Evolutionary conservation across 2,113 vertebrate genomes (phyloP).

Genomic region (Prionailurus bengalensis): DNA sequence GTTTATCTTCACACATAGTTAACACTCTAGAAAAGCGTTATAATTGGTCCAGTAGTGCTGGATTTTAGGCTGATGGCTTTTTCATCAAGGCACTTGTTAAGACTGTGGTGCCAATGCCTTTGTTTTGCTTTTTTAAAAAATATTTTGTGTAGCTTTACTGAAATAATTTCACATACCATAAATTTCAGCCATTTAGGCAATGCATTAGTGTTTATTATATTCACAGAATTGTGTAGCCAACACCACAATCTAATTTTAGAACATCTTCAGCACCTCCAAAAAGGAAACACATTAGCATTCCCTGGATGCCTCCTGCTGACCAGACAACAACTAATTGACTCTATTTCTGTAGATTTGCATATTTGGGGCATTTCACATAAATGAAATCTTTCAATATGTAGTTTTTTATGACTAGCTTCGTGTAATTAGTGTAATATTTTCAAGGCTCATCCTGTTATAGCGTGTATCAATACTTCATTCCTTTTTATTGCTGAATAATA

Average conservation of each 20-base stretch:
- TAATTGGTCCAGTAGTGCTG: not conserved
- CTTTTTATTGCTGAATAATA: not conserved
- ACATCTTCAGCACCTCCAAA: not conserved
- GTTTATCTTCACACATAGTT: slow-evolving; percentile 9
- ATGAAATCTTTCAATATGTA: not conserved
- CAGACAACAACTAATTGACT: not conserved
- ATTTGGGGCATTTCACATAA: not conserved
- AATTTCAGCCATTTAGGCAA: not conserved
- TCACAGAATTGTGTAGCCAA: not conserved
- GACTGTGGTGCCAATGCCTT: not conserved
- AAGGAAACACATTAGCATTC: not conserved
- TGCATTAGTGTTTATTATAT: not conserved
- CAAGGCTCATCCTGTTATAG: not conserved
- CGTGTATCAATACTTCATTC: not conserved
- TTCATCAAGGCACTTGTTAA: not conserved
- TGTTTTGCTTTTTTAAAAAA: not conserved
- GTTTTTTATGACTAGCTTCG: not conserved
- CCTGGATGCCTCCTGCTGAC: not conserved
- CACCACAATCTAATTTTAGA: not conserved
- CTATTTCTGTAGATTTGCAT: not conserved
- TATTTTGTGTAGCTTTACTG: not conserved
- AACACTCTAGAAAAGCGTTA: not conserved
- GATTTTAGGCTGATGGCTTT: not conserved
- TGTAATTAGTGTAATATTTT: not conserved
- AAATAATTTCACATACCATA: not conserved